Conservation (phyloP, 2,797 vertebrate genomes). For the Stomatorhinus walkeri region DNA sequence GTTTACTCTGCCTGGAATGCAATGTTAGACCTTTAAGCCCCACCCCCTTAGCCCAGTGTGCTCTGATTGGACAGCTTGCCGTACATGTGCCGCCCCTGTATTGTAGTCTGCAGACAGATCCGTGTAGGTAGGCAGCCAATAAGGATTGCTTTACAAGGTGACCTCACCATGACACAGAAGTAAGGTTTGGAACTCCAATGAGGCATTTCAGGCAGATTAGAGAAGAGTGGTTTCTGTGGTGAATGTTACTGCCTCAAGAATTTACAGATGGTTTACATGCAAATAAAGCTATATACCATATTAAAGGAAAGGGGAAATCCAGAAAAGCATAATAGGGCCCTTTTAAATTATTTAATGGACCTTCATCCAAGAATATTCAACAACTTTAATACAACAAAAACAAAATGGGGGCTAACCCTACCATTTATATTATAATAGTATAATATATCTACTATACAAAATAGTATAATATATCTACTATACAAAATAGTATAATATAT, state of each 20-base stretch:
- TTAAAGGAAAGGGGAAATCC: background rate
- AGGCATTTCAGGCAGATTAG: background rate
- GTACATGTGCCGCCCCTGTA: background rate
- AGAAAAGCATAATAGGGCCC: background rate
- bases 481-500: background rate
- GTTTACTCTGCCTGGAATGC: background rate
- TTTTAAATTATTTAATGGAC: background rate
- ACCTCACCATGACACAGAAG: background rate
- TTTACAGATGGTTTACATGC: background rate
- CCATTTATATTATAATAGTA: background rate
- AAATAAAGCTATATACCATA: background rate
- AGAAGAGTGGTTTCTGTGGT: background rate
- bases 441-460: background rate
- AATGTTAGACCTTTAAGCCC: background rate
- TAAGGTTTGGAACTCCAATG: background rate
- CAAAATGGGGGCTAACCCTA: background rate
- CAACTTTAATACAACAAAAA: background rate
- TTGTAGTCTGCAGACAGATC: background rate
- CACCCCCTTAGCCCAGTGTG: background rate
- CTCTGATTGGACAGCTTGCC: background rate
- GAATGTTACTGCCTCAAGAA: background rate
- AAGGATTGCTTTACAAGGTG: background rate
- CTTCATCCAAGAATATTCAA: background rate
- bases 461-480: background rate
- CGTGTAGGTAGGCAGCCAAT: background rate